A percentile compares a stretch with the other conserved stretches of the same genome.
These are phyloP conservation scores for Caenorhabditis sp. DNA, from an alignment of 2,888 invertebrate species.

Conservation along the genomic window DNA sequence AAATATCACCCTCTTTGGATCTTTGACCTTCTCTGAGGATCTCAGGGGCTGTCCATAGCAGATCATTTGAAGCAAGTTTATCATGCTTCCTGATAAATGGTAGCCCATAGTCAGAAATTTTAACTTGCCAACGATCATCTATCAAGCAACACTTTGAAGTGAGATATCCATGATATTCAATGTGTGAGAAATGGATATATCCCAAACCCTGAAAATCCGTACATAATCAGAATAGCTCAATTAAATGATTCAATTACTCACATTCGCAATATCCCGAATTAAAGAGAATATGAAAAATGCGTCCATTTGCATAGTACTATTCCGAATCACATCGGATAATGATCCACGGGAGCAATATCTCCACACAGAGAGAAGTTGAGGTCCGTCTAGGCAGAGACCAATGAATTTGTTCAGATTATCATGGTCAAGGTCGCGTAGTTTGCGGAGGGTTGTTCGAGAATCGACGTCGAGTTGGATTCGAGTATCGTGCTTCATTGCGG, in stretches of 20 bases:
- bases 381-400: conserved; percentile 62
- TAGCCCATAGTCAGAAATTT: conserved; percentile 39
- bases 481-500: conserved; percentile 39
- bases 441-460: conserved; percentile 28
- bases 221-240: neutral
- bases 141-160: conserved; percentile 47
- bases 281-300: conserved; percentile 59
- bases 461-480: conserved; percentile 13
- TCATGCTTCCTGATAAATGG: conserved; percentile 11
- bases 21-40: conserved; percentile 30
- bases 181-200: conserved; percentile 27
- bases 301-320: conserved; percentile 55
- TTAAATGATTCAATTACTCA: conserved; percentile 4
- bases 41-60: conserved; percentile 62
- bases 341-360: conserved; percentile 59
- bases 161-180: conserved; percentile 29
- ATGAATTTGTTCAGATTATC: conserved; percentile 61
- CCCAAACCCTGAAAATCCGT: conserved; percentile 16
- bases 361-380: conserved; percentile 60
- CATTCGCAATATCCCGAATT: conserved; percentile 53
- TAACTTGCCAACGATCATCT: conserved; percentile 58
- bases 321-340: conserved; percentile 52
- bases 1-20: conserved; percentile 46
- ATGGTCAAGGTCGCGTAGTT: conserved; percentile 51
- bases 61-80: conserved; percentile 23